phyloP scores from a whole-genome alignment of 2,888 invertebrate species.

The Tromatobia lineatoria region DNA sequence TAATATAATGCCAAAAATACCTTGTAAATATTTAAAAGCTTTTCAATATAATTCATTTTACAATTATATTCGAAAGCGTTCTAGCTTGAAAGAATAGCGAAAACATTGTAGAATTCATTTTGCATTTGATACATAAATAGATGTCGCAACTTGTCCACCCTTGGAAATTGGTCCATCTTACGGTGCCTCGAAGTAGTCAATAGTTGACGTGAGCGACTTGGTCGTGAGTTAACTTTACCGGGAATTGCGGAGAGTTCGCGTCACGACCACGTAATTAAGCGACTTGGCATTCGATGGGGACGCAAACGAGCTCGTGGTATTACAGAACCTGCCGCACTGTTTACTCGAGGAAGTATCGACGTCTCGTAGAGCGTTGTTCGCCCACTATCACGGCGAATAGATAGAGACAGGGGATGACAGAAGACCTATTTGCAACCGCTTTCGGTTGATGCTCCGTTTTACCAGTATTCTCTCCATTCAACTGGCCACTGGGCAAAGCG shows the following conservation, averaged over 20 bases:
- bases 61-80: too few relatives aligned
- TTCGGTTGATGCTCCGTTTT: conserved; percentile 52
- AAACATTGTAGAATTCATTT: background rate
- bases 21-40: too few relatives aligned
- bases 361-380: conserved; percentile 36
- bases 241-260: conserved; percentile 15
- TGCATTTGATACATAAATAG: background rate
- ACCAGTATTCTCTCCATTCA: background rate
- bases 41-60: too few relatives aligned
- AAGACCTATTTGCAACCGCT: conserved; percentile 53
- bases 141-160: background rate
- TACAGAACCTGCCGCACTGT: conserved; percentile 40
- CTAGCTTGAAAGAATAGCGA: too few relatives aligned
- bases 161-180: background rate
- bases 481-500: background rate
- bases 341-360: conserved; percentile 58
- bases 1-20: too few relatives aligned
- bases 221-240: conserved; percentile 1
- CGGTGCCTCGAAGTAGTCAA: background rate
- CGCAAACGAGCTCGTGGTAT: conserved; percentile 18
- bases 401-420: conserved; percentile 28
- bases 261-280: conserved; percentile 53
- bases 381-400: conserved; percentile 43
- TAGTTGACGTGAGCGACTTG: conserved; percentile 2
- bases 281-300: conserved; percentile 40